Base-by-base conservation (phyloP, 2,888 invertebrate genomes). In the Zootermopsis nevadensis region DNA sequence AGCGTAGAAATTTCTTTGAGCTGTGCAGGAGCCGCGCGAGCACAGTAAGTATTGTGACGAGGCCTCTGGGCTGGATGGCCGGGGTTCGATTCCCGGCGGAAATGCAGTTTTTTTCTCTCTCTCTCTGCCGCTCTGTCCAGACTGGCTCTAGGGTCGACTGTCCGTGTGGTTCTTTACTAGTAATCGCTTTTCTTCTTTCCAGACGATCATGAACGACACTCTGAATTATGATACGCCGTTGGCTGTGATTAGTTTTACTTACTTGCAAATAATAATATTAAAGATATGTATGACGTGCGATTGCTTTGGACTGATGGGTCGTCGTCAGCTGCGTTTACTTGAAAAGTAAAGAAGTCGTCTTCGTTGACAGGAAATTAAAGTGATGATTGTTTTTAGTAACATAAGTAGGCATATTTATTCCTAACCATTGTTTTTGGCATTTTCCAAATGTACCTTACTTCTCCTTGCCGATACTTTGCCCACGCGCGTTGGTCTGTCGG, bases 221-320 rank as follows among this genome's bases (percentile, higher is more conserved):
- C 77, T 19, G 84, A 84, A 55, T 84, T 84, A 81, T 84, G 84
- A 83, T 80, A 76, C 76, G 27, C n/a, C 82, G 38, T n/a, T 30
- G 53, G 76, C 82, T 77, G 82, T 82, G 82, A 82, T 77, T 60
- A 79, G 35, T 38, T 8, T 55, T 77, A 77, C 31, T 48, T 53
- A 33, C 55, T 30, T 30, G 10, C 30, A 55, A 55, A 31, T 8
- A 77, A 55, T 53, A 55, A 42, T 24, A 72, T 60, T 72, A 42
- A 76, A 48, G 27, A 76, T 27, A 42, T 30, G 77, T 22, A 77
- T 55, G 48, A 77, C 30, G 42, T 53, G 77, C 31, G 60, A 79
- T 60, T 66, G 66, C 7, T 66, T 19, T 66, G 76, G 27, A 15
- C 27, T 76, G 27, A 76, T 42, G 27, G n/a, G 38, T 35, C 66